Evolutionary conservation across 2,888 invertebrate species (phyloP).

Genomic region (Tubulanus polymorphus): DNA sequence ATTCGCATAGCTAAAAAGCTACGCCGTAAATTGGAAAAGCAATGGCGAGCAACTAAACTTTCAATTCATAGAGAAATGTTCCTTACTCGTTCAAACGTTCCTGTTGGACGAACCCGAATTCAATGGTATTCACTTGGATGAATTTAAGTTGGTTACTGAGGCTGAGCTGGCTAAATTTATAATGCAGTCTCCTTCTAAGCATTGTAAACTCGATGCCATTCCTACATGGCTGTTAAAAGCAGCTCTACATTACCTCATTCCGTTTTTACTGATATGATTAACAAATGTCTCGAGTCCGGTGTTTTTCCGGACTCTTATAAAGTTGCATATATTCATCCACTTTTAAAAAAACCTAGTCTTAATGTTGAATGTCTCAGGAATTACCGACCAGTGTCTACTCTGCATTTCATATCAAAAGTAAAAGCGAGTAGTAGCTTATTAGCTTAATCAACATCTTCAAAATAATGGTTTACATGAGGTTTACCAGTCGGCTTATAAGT

Average conservation of each 20-base stretch:
- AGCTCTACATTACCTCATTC: background rate
- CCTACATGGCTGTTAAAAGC: background rate
- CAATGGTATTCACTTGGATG: too few species aligned
- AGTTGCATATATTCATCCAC: slow-evolving; percentile 9
- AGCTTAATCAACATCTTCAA: slow-evolving; percentile 6
- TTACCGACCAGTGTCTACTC: slow-evolving; percentile 15
- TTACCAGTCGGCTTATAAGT: slow-evolving; percentile 11
- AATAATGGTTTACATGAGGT: slow-evolving; percentile 3
- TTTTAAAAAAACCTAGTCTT: slow-evolving; percentile 11
- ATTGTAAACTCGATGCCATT: background rate
- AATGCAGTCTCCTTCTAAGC: background rate
- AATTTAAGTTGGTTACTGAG: too few species aligned
- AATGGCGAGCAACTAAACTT: background rate
- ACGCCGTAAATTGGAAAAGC: background rate
- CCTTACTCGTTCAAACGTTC: too few species aligned
- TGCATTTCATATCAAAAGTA: slow-evolving; percentile 14
- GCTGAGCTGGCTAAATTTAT: too few species aligned
- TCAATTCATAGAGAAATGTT: background rate
- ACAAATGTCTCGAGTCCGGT: background rate
- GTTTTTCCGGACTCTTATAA: slow-evolving; percentile 2
- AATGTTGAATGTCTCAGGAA: slow-evolving; percentile 10
- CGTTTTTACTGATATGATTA: background rate
- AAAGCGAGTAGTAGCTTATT: slow-evolving; percentile 7
- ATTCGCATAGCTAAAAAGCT: background rate
- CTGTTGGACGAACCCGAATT: too few species aligned